These are phyloP conservation scores for Adelges cooleyi DNA, from an alignment of 1,140 invertebrate genomes.

Conservation along the genomic window DNA sequence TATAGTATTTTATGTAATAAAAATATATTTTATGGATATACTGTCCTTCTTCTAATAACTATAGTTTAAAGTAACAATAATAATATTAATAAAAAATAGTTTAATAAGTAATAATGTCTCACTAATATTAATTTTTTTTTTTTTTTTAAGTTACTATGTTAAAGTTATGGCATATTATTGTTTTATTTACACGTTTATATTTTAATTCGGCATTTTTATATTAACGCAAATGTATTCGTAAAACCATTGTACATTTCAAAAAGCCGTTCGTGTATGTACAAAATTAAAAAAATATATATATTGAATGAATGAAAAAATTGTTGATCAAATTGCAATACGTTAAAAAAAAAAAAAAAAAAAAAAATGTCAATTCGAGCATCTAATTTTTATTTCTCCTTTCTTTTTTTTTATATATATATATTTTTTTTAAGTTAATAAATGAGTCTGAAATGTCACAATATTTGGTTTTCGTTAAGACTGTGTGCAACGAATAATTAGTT, in stretches of 20 bases:
- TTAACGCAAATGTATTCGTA: neutral
- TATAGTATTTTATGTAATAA: neutral
- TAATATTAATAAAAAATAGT: constrained; percentile 3
- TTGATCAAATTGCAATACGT: constrained; percentile 3
- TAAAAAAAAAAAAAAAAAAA: too few relatives aligned
- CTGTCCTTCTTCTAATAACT: neutral
- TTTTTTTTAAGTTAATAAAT: neutral
- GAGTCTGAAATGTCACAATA: constrained; percentile 2
- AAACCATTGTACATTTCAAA: neutral
- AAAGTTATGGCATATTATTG: neutral
- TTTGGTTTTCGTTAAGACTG: neutral
- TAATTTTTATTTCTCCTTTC: too few relatives aligned
- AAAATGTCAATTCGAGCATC: too few relatives aligned
- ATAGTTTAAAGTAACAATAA: neutral
- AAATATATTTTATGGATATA: constrained; percentile 15
- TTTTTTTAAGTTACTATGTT: too few relatives aligned
- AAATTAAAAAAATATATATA: neutral
- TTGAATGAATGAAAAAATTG: neutral
- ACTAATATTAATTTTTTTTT: neutral
- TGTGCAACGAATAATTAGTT: neutral
- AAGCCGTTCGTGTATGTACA: neutral
- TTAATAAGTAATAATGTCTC: constrained; percentile 2
- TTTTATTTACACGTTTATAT: neutral
- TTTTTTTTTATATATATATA: neutral
- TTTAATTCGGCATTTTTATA: neutral